Base-by-base conservation (phyloP, 2,888 invertebrate species). In the Anagyrus pseudococci region DNA sequence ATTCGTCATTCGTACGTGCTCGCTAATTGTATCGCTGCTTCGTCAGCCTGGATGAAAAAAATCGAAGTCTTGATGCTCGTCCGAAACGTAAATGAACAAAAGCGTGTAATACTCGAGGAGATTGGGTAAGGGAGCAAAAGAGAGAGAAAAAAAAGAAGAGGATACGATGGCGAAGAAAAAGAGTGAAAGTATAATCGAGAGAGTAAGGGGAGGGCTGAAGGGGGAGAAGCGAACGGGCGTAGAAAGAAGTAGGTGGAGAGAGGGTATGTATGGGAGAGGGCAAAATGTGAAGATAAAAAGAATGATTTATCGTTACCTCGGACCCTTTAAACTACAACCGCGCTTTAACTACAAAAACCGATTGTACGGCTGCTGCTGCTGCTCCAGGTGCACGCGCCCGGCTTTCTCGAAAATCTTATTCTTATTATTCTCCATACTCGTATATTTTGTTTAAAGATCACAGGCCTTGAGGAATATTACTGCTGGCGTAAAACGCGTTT, bases 311-410 rank as follows among this genome's bases (percentile, higher is more conserved):
- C 47, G 55, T 52, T 58, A 56, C 48, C 52, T 46, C 41, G 10
- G 58, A 13, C 46, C 57, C 52, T 47, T 62, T 63, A 49, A 63
- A 69, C 63, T 58, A 66, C 67, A 66, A 65, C 33, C 59, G 62
- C 62, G 53, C 53, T 58, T 68, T 50, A 57, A 56, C 25, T 58
- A 43, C 57, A 55, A 58, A 57, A 62, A 62, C 43, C 43, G 37
- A 59, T 56, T 52, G 29, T 20, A 46, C 17, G 55, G 46, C 47
- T 33, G 13, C 33, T 25, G 40, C 43, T n/a, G 48, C 17, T n/a
- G 48, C 41, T 25, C 53, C 43, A 55, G 44, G 55, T 58, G 37
- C 23, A 20, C 29, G 48, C 15, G 40, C n/a, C 19, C 19, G 37
- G 10, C 54, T 61, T 62, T 58, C 4, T 26, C 6, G 54, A 54